Evolutionary conservation across 2,797 vertebrate genomes (phyloP).

Genomic region (Trachurus trachurus): DNA sequence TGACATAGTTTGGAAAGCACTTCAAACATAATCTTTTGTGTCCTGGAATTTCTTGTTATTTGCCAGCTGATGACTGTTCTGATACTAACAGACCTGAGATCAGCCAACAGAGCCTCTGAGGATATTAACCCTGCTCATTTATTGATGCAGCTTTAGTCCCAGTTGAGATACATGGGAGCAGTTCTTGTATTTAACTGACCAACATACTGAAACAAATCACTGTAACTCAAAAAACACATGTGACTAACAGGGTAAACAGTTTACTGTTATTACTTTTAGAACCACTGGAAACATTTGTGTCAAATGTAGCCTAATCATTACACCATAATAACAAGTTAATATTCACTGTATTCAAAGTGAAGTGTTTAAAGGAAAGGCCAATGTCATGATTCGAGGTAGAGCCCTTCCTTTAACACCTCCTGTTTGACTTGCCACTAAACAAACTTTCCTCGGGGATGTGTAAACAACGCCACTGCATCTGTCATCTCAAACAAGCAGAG

Average conservation of each 20-base stretch:
- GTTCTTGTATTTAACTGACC: background rate
- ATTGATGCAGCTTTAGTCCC: background rate
- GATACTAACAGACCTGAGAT: background rate
- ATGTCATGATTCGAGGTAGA: slow-evolving; percentile 28
- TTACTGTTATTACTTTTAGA: background rate
- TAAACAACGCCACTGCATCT: slow-evolving; percentile 52
- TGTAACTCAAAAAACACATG: background rate
- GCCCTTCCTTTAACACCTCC: slow-evolving; percentile 39
- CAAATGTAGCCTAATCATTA: background rate
- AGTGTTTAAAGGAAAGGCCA: background rate
- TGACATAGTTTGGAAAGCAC: background rate
- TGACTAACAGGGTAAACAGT: background rate
- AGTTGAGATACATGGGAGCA: background rate
- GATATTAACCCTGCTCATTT: background rate
- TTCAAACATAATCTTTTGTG: background rate
- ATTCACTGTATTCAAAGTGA: background rate
- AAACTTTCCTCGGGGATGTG: slow-evolving; percentile 42
- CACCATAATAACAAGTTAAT: background rate
- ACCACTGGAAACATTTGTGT: background rate
- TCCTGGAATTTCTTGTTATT: background rate
- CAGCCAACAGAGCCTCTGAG: background rate
- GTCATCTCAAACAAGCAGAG: slow-evolving; percentile 36
- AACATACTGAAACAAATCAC: background rate
- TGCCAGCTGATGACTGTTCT: background rate
- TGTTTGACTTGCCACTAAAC: slow-evolving; percentile 48